Conservation (phyloP, 2,888 invertebrate genomes). For the Hirudinaria manillensis region DNA sequence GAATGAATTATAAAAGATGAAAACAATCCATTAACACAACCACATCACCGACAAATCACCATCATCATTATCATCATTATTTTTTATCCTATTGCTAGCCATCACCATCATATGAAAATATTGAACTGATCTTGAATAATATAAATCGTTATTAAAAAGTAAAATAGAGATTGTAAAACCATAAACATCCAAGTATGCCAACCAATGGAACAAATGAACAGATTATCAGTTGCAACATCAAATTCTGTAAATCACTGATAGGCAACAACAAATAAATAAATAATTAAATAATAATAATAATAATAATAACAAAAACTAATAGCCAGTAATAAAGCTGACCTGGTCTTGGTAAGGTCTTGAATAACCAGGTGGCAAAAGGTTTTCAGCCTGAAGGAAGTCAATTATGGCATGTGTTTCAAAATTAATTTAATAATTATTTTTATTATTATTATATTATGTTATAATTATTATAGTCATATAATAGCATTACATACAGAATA, state of each 20-base stretch:
- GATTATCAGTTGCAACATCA: not conserved
- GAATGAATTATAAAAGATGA: too few species aligned
- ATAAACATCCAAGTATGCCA: too few species aligned
- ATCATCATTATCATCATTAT: conserved; percentile 9
- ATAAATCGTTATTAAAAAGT: too few species aligned
- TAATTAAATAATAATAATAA: not conserved
- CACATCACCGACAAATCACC: conserved; percentile 1
- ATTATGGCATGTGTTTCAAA: not conserved
- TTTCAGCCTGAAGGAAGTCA: conserved; percentile 9
- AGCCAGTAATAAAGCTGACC: not conserved
- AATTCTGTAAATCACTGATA: not conserved
- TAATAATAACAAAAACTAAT: not conserved
- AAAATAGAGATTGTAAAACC: too few species aligned
- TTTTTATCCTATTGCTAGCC: too few species aligned
- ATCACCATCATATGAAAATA: too few species aligned
- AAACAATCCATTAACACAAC: not conserved
- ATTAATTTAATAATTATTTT: not conserved
- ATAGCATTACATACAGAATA: too few species aligned
- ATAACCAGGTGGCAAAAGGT: not conserved
- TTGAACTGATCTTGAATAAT: too few species aligned
- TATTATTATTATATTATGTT: not conserved
- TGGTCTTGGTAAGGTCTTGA: not conserved
- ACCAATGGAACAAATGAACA: not conserved
- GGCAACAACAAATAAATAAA: not conserved
- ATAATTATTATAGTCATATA: too few species aligned